Evolutionary conservation across 2,888 invertebrate genomes (phyloP).

Genomic region (Agrotis puta): DNA sequence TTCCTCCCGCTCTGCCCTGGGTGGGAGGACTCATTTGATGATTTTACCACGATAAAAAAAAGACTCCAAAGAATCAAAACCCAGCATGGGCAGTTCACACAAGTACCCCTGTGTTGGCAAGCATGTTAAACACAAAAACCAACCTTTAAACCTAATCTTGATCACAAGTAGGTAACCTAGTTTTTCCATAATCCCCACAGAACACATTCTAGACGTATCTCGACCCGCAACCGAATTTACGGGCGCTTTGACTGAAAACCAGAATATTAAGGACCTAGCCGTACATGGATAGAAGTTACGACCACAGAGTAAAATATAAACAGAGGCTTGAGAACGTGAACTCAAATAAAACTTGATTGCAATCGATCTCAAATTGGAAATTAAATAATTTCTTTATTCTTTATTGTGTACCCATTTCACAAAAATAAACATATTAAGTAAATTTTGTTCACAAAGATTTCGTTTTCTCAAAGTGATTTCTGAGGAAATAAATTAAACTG

Average conservation of each 20-base stretch:
- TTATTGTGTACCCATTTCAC: too few species aligned
- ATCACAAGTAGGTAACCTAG: background rate
- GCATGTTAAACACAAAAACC: background rate
- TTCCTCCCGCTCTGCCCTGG: too few species aligned
- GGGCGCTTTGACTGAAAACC: conserved; percentile 37
- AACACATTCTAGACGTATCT: conserved; percentile 15
- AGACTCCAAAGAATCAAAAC: too few species aligned
- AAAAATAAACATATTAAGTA: too few species aligned
- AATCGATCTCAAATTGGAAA: background rate
- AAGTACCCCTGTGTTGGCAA: too few species aligned
- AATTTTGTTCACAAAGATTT: too few species aligned
- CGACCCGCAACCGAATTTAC: conserved; percentile 17
- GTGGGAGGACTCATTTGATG: too few species aligned
- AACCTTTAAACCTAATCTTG: background rate
- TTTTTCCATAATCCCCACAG: conserved; percentile 21
- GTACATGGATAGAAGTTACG: conserved; percentile 1
- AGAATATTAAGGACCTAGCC: conserved; percentile 20
- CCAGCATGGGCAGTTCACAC: too few species aligned
- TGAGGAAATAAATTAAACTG: too few species aligned
- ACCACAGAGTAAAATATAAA: background rate
- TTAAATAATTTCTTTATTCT: too few species aligned
- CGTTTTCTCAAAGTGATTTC: too few species aligned
- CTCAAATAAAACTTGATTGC: background rate
- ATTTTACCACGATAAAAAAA: too few species aligned
- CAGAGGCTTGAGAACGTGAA: background rate